phyloP scores from a whole-genome alignment of 2,888 invertebrate genomes.

The Amphimallon solstitiale region DNA sequence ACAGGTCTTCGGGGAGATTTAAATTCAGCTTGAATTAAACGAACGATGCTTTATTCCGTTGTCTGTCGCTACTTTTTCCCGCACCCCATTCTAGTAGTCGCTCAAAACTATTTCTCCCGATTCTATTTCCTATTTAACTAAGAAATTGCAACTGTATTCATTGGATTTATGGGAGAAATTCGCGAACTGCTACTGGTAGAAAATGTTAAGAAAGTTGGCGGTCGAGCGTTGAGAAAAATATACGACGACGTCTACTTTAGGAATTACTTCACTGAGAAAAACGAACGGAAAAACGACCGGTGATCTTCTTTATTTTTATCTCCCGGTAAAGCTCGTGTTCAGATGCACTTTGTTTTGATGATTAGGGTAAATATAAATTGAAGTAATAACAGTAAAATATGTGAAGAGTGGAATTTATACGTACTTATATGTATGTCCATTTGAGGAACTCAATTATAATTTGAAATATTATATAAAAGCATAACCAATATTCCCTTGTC shows the following conservation, averaged over 20 bases:
- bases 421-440: no score
- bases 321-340: no score
- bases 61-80: constrained; percentile 2
- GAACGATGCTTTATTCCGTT: constrained; percentile 23
- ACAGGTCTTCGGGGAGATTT: constrained; percentile 60
- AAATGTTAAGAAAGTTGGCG: constrained; percentile 52
- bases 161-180: constrained; percentile 57
- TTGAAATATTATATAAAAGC: no score
- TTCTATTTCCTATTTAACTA: constrained; percentile 45
- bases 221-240: constrained; percentile 49
- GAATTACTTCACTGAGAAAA: constrained; percentile 53
- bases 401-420: no score
- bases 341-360: no score
- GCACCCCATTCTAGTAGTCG: constrained; percentile 25
- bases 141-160: constrained; percentile 57
- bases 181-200: constrained; percentile 53
- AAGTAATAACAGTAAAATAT: no score
- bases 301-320: no score
- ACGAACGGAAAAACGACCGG: constrained; percentile 42
- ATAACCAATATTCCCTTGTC: no score
- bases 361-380: no score
- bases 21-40: constrained; percentile 48
- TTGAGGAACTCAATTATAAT: no score
- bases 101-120: constrained; percentile 38
- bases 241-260: constrained; percentile 56